These are phyloP conservation scores for Periophthalmodon schlosseri DNA, from an alignment of 2,113 vertebrate species.

Conservation along the genomic window DNA sequence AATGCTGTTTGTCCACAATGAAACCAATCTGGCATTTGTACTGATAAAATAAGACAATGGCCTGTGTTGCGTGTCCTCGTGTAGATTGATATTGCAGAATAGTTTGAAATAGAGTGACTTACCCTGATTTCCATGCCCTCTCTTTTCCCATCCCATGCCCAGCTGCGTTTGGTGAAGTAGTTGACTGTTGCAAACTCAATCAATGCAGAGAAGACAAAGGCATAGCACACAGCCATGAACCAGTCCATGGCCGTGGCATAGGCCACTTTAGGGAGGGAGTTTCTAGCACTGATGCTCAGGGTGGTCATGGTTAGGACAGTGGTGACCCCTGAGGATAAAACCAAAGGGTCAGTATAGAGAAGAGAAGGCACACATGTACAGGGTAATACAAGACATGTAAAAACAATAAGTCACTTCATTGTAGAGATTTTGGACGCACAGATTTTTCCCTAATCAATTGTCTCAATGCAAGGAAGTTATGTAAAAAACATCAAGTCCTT, in stretches of 20 bases:
- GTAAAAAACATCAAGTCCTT: neutral
- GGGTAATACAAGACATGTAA: neutral
- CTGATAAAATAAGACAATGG: conserved; percentile 10
- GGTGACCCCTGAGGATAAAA: conserved; percentile 88
- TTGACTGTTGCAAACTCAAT: conserved; percentile 99
- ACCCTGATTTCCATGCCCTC: conserved; percentile 94
- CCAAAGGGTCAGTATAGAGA: conserved; percentile 21
- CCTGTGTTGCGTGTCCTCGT: conserved; percentile 9
- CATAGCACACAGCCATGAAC: conserved; percentile 99
- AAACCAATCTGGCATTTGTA: neutral
- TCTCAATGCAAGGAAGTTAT: neutral
- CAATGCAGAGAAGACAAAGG: conserved; percentile 99
- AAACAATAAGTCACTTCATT: neutral
- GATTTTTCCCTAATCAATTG: neutral
- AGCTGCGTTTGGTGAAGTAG: conserved; percentile 99
- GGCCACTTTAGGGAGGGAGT: conserved; percentile 98
- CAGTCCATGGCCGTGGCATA: conserved; percentile 99
- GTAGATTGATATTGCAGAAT: neutral
- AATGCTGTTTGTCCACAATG: neutral
- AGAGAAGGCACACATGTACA: neutral
- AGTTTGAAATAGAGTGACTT: conserved; percentile 63
- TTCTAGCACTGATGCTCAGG: conserved; percentile 98
- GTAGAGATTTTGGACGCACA: conserved; percentile 1
- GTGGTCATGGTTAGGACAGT: conserved; percentile 99
- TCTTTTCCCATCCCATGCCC: conserved; percentile 99